Evolutionary conservation across 2,797 vertebrate genomes (phyloP), one percentile per base, ranked within the genome.

Genomic region (Calcarius lapponicus): DNA sequence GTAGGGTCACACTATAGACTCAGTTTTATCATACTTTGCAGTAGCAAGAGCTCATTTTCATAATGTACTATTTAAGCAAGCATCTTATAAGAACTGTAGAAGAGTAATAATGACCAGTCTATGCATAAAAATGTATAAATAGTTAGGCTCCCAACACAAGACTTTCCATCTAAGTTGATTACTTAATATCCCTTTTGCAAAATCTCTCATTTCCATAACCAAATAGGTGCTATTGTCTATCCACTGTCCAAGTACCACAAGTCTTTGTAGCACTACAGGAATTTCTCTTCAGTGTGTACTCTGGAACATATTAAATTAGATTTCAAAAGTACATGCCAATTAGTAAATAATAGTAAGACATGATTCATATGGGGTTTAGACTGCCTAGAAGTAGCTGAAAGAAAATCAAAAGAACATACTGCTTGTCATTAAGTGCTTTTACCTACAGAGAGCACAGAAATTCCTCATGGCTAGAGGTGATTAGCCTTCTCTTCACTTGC

Each of bases 21-120:
- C 72, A 82, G 65, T 96, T 97, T 96, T 95, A 97, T 97, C 93
- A 93, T 26, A 90, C 57, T 92, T 96, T 90, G 90, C 94, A 90
- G 95, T 96, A 90, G 86, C 80, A 88, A 78, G 88, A 95, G 86
- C 93, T 97, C 95, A 94, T 98, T 97, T 98, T 96, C 80, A 96
- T 96, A 96, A 92, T 95, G 90, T 90, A 86, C 84, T 95, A 96
- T 97, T 97, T 97, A 96, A 96, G 95, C 96, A 95, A 90, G 94
- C 72, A 95, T 84, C 73, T 95, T 97, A 94, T 82, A 91, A 96
- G 95, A 96, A 90, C 74, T 21, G n/a, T 71, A 85, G 94, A 97
- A 93, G 60, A 94, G 89, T 97, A 95, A 97, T 97, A 97, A 97
- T 90, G 91, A 96, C 86, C 87, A 88, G 78, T 92, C 61, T 88